Conservation (phyloP, 2,797 vertebrate genomes). For the Hyperoplus lanceolatus region DNA sequence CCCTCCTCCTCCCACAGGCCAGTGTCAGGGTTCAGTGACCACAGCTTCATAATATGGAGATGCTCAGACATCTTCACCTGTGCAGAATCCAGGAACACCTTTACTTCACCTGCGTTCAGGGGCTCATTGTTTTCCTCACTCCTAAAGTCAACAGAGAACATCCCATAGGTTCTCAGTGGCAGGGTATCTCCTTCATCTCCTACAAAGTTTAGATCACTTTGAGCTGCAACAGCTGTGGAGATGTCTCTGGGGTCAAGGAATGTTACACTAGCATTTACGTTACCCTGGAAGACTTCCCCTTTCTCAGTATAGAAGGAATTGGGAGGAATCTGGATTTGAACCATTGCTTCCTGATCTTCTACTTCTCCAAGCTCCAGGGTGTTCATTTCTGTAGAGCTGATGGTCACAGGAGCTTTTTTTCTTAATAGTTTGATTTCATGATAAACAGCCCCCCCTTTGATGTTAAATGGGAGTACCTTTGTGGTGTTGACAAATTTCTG, state of each 20-base stretch:
- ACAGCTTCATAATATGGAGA: slow-evolving; percentile 93
- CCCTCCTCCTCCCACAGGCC: slow-evolving; percentile 98
- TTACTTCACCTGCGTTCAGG: slow-evolving; percentile 94
- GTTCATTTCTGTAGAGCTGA: slow-evolving; percentile 90
- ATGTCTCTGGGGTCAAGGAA: slow-evolving; percentile 96
- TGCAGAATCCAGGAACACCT: slow-evolving; percentile 92
- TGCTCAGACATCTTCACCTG: slow-evolving; percentile 96
- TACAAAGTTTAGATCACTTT: slow-evolving; percentile 96
- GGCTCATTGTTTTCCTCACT: slow-evolving; percentile 88
- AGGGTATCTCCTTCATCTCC: slow-evolving; percentile 92
- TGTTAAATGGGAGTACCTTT: slow-evolving; percentile 95
- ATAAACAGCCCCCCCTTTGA: slow-evolving; percentile 93
- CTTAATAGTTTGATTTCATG: slow-evolving; percentile 95
- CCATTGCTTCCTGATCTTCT: slow-evolving; percentile 90
- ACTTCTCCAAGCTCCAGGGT: slow-evolving; percentile 91
- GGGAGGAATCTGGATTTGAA: slow-evolving; percentile 93
- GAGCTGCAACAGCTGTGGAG: slow-evolving; percentile 90
- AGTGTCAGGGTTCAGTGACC: slow-evolving; percentile 97
- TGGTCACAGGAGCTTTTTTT: slow-evolving; percentile 89
- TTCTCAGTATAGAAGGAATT: slow-evolving; percentile 93
- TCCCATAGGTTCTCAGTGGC: slow-evolving; percentile 95
- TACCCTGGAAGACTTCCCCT: slow-evolving; percentile 92
- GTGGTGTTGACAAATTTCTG: slow-evolving; percentile 98
- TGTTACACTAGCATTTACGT: slow-evolving; percentile 94
- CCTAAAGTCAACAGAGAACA: slow-evolving; percentile 98